These are phyloP conservation scores for Polypedilum pembai DNA, from an alignment of 1,140 invertebrate genomes.

Conservation along the genomic window DNA sequence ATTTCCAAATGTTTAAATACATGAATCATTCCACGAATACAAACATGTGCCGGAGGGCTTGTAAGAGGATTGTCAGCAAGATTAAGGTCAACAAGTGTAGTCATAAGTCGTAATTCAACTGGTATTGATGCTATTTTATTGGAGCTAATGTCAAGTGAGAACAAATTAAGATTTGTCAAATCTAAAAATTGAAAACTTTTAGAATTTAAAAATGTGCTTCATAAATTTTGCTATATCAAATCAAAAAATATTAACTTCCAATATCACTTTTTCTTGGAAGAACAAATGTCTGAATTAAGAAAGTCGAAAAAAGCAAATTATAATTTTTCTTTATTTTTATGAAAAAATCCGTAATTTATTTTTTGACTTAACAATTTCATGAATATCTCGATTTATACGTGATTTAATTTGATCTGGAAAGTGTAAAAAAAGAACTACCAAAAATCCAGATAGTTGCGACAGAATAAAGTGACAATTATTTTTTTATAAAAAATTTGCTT, in stretches of 20 bases:
- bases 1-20: conserved; percentile 91
- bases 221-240: not conserved
- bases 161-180: conserved; percentile 75
- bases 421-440: too few relatives aligned
- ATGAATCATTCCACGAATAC: conserved; percentile 82
- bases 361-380: too few relatives aligned
- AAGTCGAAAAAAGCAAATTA: conserved; percentile 29
- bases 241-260: conserved; percentile 21
- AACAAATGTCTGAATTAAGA: conserved; percentile 30
- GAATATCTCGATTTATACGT: too few relatives aligned
- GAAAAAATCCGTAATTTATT: too few relatives aligned
- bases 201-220: too few relatives aligned
- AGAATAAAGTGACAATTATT: too few relatives aligned
- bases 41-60: conserved; percentile 84
- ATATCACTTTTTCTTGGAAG: too few relatives aligned
- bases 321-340: not conserved
- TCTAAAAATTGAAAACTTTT: conserved; percentile 50
- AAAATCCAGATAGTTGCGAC: too few relatives aligned
- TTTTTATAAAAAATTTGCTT: too few relatives aligned
- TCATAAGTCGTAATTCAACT: conserved; percentile 76
- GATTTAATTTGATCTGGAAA: too few relatives aligned
- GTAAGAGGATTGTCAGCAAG: conserved; percentile 83
- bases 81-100: conserved; percentile 65
- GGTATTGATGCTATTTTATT: conserved; percentile 82
- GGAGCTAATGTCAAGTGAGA: conserved; percentile 76